Evolutionary conservation across 2,888 invertebrate genomes (phyloP).

Genomic region (Parelbella ahira): DNA sequence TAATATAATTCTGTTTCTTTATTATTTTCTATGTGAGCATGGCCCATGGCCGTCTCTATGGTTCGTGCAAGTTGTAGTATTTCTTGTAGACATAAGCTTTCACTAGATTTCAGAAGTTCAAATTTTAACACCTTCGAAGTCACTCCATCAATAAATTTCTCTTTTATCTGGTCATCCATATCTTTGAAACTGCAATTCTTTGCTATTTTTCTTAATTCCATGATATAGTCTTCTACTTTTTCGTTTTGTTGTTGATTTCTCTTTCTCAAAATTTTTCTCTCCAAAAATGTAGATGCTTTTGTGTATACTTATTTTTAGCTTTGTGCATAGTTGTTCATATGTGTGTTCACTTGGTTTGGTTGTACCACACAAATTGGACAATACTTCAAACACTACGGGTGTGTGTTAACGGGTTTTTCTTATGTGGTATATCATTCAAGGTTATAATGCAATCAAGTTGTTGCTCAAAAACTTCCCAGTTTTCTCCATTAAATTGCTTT

Average conservation of each 20-base stretch:
- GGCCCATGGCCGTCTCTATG: neutral
- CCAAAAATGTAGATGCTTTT: neutral
- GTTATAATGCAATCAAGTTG: neutral
- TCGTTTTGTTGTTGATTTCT: neutral
- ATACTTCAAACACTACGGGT: neutral
- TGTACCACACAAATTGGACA: neutral
- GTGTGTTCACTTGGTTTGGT: neutral
- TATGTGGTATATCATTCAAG: neutral
- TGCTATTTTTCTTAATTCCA: constrained; percentile 4
- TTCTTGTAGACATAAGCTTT: neutral
- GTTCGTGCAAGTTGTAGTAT: neutral
- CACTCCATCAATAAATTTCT: neutral
- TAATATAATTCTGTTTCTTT: neutral
- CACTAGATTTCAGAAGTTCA: neutral
- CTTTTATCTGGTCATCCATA: neutral
- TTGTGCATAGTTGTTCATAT: neutral
- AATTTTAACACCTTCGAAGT: neutral
- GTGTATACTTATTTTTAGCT: neutral
- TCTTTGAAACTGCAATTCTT: constrained; percentile 1
- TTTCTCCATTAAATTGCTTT: neutral
- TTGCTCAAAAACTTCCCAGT: neutral
- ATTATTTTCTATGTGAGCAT: neutral
- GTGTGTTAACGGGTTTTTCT: neutral
- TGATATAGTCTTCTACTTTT: neutral
- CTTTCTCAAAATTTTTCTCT: neutral